Evolutionary conservation across 2,888 invertebrate genomes (phyloP).

Genomic region (Phaonia tiefii): DNA sequence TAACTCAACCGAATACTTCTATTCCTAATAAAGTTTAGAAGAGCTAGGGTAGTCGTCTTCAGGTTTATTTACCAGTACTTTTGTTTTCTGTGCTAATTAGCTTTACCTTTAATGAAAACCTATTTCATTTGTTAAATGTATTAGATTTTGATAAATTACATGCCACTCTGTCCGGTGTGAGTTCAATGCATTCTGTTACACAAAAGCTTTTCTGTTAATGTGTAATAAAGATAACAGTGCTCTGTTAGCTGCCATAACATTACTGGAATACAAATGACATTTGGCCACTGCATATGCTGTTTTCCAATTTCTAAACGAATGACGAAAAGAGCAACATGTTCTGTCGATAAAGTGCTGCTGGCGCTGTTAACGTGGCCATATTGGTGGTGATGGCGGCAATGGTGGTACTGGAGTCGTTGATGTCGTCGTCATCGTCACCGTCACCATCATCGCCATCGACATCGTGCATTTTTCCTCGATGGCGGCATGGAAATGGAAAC

Average conservation of each 20-base stretch:
- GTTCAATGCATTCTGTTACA: neutral
- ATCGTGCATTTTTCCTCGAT: conserved; percentile 29
- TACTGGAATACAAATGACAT: conserved; percentile 51
- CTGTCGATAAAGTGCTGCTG: neutral
- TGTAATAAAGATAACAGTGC: conserved; percentile 38
- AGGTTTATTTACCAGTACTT: too few relatives aligned
- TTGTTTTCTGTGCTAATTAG: too few relatives aligned
- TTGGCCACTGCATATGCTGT: neutral
- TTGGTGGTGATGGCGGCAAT: conserved; percentile 8
- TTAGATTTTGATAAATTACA: too few relatives aligned
- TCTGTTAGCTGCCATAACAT: conserved; percentile 52
- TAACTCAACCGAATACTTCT: too few relatives aligned
- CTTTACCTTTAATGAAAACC: too few relatives aligned
- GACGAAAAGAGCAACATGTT: conserved; percentile 61
- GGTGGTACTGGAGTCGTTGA: conserved; percentile 38
- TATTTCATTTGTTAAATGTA: too few relatives aligned
- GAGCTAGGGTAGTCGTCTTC: too few relatives aligned
- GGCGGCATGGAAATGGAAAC: conserved; percentile 56
- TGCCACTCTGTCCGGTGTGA: too few relatives aligned
- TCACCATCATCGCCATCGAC: neutral
- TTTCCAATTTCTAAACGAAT: conserved; percentile 7
- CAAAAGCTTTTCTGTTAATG: conserved; percentile 48
- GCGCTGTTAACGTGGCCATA: neutral
- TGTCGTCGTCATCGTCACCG: neutral
- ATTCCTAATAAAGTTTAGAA: too few relatives aligned